phyloP scores from a whole-genome alignment of 2,113 vertebrate genomes.

The Pao palembangensis region DNA sequence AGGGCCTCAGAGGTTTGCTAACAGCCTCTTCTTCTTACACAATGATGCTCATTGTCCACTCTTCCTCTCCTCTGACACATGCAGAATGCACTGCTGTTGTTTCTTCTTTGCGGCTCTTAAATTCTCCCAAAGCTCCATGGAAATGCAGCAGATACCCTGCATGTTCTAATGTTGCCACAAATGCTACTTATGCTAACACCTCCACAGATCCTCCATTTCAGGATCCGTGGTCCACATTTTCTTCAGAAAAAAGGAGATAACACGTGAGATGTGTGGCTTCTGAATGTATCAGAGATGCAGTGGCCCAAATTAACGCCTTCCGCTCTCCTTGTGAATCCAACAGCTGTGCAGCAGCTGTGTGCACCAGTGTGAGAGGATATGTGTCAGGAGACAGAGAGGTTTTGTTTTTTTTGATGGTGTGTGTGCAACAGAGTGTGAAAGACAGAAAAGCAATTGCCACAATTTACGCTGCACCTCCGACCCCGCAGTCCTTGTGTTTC shows the following conservation, averaged over 20 bases:
- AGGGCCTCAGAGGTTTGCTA: conserved; percentile 40
- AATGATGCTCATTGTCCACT: conserved; percentile 59
- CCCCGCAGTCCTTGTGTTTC: conserved; percentile 48
- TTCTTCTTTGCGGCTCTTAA: conserved; percentile 18
- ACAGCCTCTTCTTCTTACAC: conserved; percentile 50
- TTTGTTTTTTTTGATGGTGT: conserved; percentile 25
- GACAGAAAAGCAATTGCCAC: conserved; percentile 40
- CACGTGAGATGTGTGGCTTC: too few relatives aligned
- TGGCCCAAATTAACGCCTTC: conserved; percentile 37
- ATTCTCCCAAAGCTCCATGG: conserved; percentile 14
- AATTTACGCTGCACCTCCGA: conserved; percentile 59
- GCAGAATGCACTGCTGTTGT: conserved; percentile 31
- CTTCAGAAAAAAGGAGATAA: too few relatives aligned
- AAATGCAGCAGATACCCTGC: conserved; percentile 7
- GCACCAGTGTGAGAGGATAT: conserved; percentile 52
- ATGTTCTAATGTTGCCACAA: neutral
- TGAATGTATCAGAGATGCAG: conserved; percentile 33
- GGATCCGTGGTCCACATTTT: neutral
- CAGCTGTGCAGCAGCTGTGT: conserved; percentile 69
- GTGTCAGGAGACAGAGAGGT: conserved; percentile 35
- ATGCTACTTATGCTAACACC: neutral
- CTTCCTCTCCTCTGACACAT: conserved; percentile 26
- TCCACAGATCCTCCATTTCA: neutral
- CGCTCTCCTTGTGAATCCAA: conserved; percentile 39
- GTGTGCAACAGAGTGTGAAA: conserved; percentile 25